Percentiles rank a stretch among this genome's conserved stretches.
phyloP scores from a whole-genome alignment of 2,888 invertebrate species.

The Xestia rhomboidea region DNA sequence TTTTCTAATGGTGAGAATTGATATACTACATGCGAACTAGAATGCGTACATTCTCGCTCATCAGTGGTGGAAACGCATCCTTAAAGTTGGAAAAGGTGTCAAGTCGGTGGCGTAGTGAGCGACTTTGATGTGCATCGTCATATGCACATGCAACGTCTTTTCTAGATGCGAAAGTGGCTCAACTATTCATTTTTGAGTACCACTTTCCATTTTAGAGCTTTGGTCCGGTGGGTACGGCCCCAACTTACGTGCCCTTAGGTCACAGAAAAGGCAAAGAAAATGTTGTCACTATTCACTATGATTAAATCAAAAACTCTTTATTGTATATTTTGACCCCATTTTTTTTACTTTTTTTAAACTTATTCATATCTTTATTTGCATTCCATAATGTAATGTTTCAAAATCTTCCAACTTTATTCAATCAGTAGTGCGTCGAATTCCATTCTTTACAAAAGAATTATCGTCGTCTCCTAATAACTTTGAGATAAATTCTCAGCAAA shows the following conservation, averaged over 20 bases:
- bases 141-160: constrained; percentile 33
- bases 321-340: too few relatives aligned
- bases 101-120: constrained; percentile 50
- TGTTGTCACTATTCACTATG: too few relatives aligned
- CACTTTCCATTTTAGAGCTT: neutral
- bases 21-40: too few relatives aligned
- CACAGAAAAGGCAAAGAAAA: too few relatives aligned
- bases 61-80: too few relatives aligned
- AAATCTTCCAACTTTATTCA: neutral
- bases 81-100: constrained; percentile 60
- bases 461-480: neutral
- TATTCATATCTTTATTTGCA: too few relatives aligned
- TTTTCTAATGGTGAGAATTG: too few relatives aligned
- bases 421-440: neutral
- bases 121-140: constrained; percentile 44
- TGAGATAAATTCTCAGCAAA: neutral
- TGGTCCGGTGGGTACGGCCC: neutral
- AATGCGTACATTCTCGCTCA: too few relatives aligned
- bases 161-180: constrained; percentile 2
- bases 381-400: too few relatives aligned
- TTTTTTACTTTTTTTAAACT: too few relatives aligned
- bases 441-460: neutral
- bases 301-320: too few relatives aligned
- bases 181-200: constrained; percentile 18
- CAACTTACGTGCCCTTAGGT: neutral